Conservation (phyloP, 2,888 invertebrate species). For the Eumerus sabulonum region DNA sequence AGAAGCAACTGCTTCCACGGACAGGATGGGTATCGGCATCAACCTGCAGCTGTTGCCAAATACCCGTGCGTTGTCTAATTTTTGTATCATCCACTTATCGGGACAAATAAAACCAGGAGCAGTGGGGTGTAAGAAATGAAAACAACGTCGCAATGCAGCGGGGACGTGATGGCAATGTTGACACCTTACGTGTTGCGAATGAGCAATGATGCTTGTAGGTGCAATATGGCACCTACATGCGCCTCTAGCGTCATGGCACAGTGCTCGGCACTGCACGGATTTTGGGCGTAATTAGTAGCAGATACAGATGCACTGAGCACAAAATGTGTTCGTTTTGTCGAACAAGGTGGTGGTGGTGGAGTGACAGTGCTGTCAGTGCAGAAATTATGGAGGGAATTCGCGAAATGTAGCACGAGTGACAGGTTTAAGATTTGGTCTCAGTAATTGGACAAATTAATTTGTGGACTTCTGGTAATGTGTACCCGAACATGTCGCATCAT, state of each 20-base stretch:
- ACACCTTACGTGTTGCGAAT: conserved; percentile 68
- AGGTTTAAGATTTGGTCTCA: conserved; percentile 78
- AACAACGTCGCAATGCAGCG: conserved; percentile 58
- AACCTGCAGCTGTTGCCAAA: conserved; percentile 66
- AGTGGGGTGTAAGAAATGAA: conserved; percentile 9
- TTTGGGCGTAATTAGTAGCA: conserved; percentile 60
- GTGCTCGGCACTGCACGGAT: conserved; percentile 29
- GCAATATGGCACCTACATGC: conserved; percentile 68
- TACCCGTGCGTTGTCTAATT: conserved; percentile 57
- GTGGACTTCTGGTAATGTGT: conserved; percentile 41
- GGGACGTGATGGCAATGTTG: conserved; percentile 67
- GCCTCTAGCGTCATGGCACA: conserved; percentile 12
- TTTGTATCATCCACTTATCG: conserved; percentile 23
- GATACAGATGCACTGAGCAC: conserved; percentile 36
- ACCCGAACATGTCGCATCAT: conserved; percentile 17
- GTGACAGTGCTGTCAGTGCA: conserved; percentile 39
- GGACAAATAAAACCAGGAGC: conserved; percentile 13
- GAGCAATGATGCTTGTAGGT: conserved; percentile 66
- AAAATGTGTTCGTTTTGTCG: conserved; percentile 8
- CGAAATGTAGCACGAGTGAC: conserved; percentile 68
- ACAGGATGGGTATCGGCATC: conserved; percentile 51
- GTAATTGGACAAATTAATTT: conserved; percentile 79
- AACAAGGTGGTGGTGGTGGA: not conserved
- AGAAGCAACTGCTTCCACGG: not conserved
- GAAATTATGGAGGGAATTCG: conserved; percentile 66